phyloP scores from a whole-genome alignment of 1,140 invertebrate species.

The Megathymus violae region DNA sequence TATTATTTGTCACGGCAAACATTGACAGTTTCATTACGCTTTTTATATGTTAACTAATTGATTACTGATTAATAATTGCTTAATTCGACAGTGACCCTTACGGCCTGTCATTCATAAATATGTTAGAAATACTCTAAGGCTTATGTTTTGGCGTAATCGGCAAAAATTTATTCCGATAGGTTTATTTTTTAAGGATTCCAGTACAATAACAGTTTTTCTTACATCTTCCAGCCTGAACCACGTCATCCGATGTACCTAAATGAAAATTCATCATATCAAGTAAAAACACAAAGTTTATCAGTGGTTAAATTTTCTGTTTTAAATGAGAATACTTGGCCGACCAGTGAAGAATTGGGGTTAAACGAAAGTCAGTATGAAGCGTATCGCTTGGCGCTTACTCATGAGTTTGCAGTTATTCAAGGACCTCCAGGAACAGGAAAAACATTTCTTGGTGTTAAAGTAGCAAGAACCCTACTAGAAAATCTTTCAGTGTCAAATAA shows the following conservation, averaged over 20 bases:
- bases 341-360: constrained; percentile 69
- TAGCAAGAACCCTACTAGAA: constrained; percentile 85
- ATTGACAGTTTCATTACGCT: no score
- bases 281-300: not conserved
- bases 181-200: no score
- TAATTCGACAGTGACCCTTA: no score
- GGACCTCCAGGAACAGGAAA: constrained; percentile 93
- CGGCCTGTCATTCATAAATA: no score
- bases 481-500: constrained; percentile 63
- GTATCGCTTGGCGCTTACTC: constrained; percentile 84
- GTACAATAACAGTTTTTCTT: no score
- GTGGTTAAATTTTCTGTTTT: constrained; percentile 44
- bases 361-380: constrained; percentile 86
- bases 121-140: no score
- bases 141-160: no score
- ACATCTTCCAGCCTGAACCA: constrained; percentile 79
- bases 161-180: no score
- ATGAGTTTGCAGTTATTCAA: constrained; percentile 90
- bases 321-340: constrained; percentile 71
- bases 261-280: constrained; percentile 30
- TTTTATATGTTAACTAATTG: no score
- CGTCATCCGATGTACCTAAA: constrained; percentile 63
- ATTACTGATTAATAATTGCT: no score
- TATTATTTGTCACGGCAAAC: no score
- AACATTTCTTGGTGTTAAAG: constrained; percentile 89